Evolutionary conservation across 2,113 vertebrate genomes (phyloP), one percentile per base, ranked within the genome.

Genomic region (Ptychochromis oligacanthus): DNA sequence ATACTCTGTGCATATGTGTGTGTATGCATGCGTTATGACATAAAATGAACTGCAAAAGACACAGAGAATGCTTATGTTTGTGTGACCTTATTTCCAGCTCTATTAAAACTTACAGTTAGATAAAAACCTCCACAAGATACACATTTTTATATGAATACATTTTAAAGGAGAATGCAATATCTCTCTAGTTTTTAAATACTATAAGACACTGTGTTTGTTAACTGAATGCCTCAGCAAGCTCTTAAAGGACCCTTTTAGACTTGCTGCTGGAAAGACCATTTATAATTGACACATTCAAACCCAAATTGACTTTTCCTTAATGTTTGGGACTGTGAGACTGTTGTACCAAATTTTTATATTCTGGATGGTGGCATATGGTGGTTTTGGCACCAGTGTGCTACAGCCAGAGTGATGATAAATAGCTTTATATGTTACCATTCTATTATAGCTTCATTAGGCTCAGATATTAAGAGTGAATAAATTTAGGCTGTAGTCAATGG

Each of bases 401-500:
- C 64, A 78, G 83, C 61, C 40, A 20, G 67, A 22, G 22, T 52
- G 46, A 78, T 89, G 79, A 93, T 83, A 52, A 74, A 92, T 28
- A 34, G 75, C 72, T 57, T 75, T 70, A 22, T 83, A 75, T 59
- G 75, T 87, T 86, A 72, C 62, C 24, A 56, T 74, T 76, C 81
- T 60, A 88, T 89, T 88, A 83, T 70, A 46, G 80, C 78, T 87
- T 79, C 62, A 88, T 90, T 90, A 83, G 43, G 58, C 24, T 85
- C 72, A 20, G 52, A 54, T 87, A 81, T 88, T 81, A 89, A 54
- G 49, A 85, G 43, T 54, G 55, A 77, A 84, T 87, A 72, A 81
- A 86, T 84, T 79, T 58, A 84, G 65, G 74, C 18, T 36, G 77
- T 80, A 28, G 40, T 87, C 84, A 34, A 36, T 83, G 54, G 58